Percentiles rank a stretch among this genome's conserved stretches.
These are phyloP conservation scores for Eristalis arbustorum DNA, from an alignment of 2,888 invertebrate species.

Conservation along the genomic window DNA sequence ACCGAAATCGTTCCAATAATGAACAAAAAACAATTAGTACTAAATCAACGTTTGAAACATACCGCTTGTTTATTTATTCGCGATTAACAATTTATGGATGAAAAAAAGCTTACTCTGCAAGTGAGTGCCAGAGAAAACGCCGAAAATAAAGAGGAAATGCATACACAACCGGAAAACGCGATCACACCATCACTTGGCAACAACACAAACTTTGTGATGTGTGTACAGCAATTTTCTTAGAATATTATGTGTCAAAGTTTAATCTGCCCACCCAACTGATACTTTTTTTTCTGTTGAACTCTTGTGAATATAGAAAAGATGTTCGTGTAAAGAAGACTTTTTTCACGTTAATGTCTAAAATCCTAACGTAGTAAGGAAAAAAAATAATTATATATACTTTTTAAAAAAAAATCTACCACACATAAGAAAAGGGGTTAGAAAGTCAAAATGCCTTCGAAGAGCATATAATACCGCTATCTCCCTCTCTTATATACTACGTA, in stretches of 20 bases:
- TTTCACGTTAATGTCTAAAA: slow-evolving; percentile 37
- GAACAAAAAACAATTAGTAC: not conserved
- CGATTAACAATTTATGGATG: not conserved
- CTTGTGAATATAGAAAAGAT: not conserved
- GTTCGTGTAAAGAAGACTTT: slow-evolving; percentile 16
- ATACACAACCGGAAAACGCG: slow-evolving; percentile 57
- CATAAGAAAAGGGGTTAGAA: slow-evolving; percentile 62
- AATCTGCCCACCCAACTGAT: not conserved
- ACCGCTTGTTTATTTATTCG: slow-evolving; percentile 11
- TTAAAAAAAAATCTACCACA: slow-evolving; percentile 44
- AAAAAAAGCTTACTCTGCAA: slow-evolving; percentile 20
- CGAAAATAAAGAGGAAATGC: slow-evolving; percentile 43
- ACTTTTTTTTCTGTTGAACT: slow-evolving; percentile 12
- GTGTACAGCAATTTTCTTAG: slow-evolving; percentile 21
- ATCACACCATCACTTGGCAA: slow-evolving; percentile 63
- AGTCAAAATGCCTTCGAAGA: slow-evolving; percentile 54
- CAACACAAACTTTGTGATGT: slow-evolving; percentile 10
- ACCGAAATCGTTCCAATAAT: slow-evolving; percentile 9
- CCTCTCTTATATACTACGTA: slow-evolving; percentile 42
- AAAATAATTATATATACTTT: not conserved
- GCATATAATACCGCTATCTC: slow-evolving; percentile 32
- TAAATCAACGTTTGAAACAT: slow-evolving; percentile 38
- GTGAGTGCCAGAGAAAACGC: slow-evolving; percentile 12
- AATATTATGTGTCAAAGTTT: slow-evolving; percentile 18
- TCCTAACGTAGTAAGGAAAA: slow-evolving; percentile 17